phyloP scores from a whole-genome alignment of 2,888 invertebrate species.

The Hylaea fasciaria region DNA sequence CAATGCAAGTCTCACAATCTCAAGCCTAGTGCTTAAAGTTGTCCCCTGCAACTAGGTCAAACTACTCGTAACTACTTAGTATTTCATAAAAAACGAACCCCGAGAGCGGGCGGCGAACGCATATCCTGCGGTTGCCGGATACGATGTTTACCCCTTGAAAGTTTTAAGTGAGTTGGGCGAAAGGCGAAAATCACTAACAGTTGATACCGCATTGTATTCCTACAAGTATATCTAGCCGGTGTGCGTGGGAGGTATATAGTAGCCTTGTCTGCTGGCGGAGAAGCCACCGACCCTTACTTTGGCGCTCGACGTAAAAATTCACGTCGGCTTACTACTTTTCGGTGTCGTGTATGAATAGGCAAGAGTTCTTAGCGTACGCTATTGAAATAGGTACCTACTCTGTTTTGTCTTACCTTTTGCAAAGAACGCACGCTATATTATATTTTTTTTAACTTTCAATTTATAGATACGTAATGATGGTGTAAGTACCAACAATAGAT shows the following conservation, averaged over 20 bases:
- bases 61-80: neutral
- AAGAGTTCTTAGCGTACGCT: too few species aligned
- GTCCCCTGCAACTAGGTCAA: constrained; percentile 11
- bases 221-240: neutral
- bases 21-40: constrained; percentile 8
- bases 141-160: neutral
- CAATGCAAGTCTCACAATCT: neutral
- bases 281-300: too few species aligned
- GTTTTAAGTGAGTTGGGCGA: neutral
- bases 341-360: too few species aligned
- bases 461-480: too few species aligned
- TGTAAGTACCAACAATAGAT: too few species aligned
- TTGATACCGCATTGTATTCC: neutral
- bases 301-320: too few species aligned
- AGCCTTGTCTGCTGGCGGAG: too few species aligned
- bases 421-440: too few species aligned
- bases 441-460: too few species aligned
- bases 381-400: too few species aligned
- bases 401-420: too few species aligned
- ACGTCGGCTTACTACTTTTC: too few species aligned
- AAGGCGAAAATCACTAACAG: neutral
- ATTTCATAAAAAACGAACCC: neutral
- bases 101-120: neutral
- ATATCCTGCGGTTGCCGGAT: neutral
- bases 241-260: neutral